These are phyloP conservation scores for Callyntrura sp. DNA, from an alignment of 2,888 invertebrate genomes.

Conservation along the genomic window DNA sequence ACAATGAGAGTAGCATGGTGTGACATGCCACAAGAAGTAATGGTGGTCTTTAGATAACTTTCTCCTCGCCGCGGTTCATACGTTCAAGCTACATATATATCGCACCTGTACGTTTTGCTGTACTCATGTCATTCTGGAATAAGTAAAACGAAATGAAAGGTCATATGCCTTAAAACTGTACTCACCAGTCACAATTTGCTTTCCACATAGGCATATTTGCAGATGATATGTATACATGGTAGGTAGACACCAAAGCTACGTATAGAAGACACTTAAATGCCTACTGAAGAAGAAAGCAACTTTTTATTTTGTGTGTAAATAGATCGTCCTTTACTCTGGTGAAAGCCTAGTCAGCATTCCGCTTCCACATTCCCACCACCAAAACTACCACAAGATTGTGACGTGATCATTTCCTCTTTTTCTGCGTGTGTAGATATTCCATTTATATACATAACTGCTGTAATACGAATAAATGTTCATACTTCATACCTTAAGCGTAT, in stretches of 20 bases:
- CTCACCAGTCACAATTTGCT: too few relatives aligned
- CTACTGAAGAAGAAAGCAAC: not conserved
- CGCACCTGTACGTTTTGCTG: not conserved
- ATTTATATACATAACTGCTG: too few relatives aligned
- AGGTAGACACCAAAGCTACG: too few relatives aligned
- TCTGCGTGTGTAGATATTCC: not conserved
- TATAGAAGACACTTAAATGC: not conserved
- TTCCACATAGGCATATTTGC: too few relatives aligned
- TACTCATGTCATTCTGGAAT: not conserved
- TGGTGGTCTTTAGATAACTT: constrained; percentile 35
- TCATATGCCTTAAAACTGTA: constrained; percentile 51
- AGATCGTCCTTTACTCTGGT: constrained; percentile 40
- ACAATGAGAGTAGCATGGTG: constrained; percentile 56
- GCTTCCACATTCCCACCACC: constrained; percentile 61
- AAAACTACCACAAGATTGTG: constrained; percentile 15
- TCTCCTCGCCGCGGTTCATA: not conserved
- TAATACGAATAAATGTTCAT: too few relatives aligned
- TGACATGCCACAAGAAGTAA: constrained; percentile 32
- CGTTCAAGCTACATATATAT: not conserved
- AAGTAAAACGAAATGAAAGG: constrained; percentile 41
- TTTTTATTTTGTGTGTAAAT: constrained; percentile 55
- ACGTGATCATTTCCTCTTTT: constrained; percentile 19
- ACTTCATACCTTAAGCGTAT: too few relatives aligned
- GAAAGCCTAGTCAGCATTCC: constrained; percentile 66
- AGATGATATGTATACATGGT: too few relatives aligned